A percentile compares a stretch with the other conserved stretches of the same genome.
phyloP scores from a whole-genome alignment of 2,797 vertebrate genomes.

The Sus cebifrons region DNA sequence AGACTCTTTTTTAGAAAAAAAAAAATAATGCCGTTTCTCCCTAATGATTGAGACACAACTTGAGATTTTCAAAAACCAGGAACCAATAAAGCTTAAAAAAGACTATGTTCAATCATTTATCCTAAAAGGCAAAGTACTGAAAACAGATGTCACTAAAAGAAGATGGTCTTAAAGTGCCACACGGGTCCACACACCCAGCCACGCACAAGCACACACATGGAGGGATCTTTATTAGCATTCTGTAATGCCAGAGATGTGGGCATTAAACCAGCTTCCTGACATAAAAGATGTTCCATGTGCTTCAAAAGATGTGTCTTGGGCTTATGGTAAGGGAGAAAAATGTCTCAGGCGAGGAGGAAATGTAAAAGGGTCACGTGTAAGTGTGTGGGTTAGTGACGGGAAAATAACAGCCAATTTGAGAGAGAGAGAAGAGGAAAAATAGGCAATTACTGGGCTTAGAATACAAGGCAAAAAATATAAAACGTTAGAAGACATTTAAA shows the following conservation, averaged over 20 bases:
- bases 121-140: neutral
- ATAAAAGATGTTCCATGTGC: neutral
- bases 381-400: neutral
- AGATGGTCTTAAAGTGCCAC: neutral
- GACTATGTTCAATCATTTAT: neutral
- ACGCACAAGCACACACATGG: neutral
- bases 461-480: neutral
- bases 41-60: neutral
- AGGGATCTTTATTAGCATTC: neutral
- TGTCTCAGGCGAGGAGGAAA: neutral
- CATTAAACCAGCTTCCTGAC: neutral
- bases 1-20: neutral
- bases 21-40: neutral
- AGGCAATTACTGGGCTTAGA: neutral
- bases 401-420: slow-evolving; percentile 27
- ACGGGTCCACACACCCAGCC: neutral
- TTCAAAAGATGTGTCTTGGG: neutral
- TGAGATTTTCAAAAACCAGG: neutral
- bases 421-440: neutral
- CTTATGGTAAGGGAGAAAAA: neutral
- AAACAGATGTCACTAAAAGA: neutral
- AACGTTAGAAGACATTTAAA: slow-evolving; percentile 48
- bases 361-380: neutral
- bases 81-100: neutral
- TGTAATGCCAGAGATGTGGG: neutral